phyloP scores from a whole-genome alignment of 2,113 vertebrate species.

The Mormyrus lacerda region DNA sequence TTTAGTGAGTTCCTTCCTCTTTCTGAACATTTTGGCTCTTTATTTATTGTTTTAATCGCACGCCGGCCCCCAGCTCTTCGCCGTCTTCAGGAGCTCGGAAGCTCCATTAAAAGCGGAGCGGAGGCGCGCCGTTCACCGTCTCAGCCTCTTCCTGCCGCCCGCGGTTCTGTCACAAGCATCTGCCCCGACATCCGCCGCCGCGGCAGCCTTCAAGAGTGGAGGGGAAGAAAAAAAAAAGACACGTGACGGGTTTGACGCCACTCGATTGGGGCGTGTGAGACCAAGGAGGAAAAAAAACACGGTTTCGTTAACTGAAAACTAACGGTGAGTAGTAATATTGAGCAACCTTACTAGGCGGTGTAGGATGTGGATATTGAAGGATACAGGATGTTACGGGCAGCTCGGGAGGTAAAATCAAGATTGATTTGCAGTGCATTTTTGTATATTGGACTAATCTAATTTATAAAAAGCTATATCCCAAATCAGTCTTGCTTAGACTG shows the following conservation, averaged over 20 bases:
- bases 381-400: background rate
- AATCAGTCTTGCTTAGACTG: background rate
- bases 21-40: slow-evolving; percentile 65
- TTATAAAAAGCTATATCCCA: background rate
- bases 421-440: background rate
- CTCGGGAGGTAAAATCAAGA: background rate
- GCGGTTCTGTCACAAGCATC: background rate
- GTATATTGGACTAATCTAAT: background rate
- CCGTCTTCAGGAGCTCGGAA: slow-evolving; percentile 19
- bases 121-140: background rate
- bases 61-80: background rate
- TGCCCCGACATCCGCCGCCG: background rate
- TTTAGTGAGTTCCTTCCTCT: slow-evolving; percentile 73
- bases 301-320: background rate
- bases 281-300: background rate
- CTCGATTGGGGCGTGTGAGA: background rate
- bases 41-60: background rate
- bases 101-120: slow-evolving; percentile 24
- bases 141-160: slow-evolving; percentile 11
- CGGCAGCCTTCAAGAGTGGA: background rate
- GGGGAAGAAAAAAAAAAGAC: background rate
- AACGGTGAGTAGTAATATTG: background rate
- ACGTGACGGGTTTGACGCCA: background rate
- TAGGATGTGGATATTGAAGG: background rate
- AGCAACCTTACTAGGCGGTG: background rate